A percentile compares a stretch with the other conserved stretches of the same genome.
Conservation (phyloP, 2,797 vertebrate species). For the Takifugu rubripes region DNA sequence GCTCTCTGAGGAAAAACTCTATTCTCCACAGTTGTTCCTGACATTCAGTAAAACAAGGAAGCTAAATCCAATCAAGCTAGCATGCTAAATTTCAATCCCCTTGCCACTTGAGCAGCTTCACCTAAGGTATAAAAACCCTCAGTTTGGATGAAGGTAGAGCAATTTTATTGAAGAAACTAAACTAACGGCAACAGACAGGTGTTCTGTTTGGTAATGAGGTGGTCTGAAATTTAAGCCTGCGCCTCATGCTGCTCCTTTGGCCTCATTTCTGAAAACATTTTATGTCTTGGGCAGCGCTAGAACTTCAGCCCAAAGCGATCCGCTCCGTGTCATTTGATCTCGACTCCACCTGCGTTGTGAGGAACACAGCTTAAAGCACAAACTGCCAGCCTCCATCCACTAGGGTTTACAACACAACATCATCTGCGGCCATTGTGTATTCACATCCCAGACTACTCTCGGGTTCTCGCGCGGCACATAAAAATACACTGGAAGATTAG, state of each 20-base stretch:
- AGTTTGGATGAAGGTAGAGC: slow-evolving; percentile 42
- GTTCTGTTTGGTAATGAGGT: slow-evolving; percentile 56
- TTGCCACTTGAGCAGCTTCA: slow-evolving; percentile 36
- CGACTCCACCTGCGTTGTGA: slow-evolving; percentile 54
- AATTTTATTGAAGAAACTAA: slow-evolving; percentile 36
- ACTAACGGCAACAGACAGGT: slow-evolving; percentile 49
- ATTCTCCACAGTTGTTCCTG: slow-evolving; percentile 8
- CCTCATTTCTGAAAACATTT: slow-evolving; percentile 58
- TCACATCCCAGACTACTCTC: slow-evolving; percentile 39
- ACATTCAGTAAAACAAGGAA: slow-evolving; percentile 15
- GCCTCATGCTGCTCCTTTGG: slow-evolving; percentile 55
- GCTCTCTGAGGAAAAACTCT: no score
- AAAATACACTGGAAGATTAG: slow-evolving; percentile 46
- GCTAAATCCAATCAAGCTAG: slow-evolving; percentile 39
- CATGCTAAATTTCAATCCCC: slow-evolving; percentile 34
- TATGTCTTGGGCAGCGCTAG: slow-evolving; percentile 42
- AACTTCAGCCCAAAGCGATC: slow-evolving; percentile 62
- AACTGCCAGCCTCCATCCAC: slow-evolving; percentile 60
- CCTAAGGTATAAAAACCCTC: slow-evolving; percentile 41
- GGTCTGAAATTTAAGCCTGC: slow-evolving; percentile 40
- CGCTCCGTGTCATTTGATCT: slow-evolving; percentile 70
- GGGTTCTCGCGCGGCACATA: slow-evolving; percentile 50
- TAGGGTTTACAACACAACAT: slow-evolving; percentile 59
- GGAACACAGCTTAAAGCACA: slow-evolving; percentile 61
- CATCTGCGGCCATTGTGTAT: slow-evolving; percentile 60